phyloP scores from a whole-genome alignment of 2,888 invertebrate genomes.

The Stenichneumon culpator region DNA sequence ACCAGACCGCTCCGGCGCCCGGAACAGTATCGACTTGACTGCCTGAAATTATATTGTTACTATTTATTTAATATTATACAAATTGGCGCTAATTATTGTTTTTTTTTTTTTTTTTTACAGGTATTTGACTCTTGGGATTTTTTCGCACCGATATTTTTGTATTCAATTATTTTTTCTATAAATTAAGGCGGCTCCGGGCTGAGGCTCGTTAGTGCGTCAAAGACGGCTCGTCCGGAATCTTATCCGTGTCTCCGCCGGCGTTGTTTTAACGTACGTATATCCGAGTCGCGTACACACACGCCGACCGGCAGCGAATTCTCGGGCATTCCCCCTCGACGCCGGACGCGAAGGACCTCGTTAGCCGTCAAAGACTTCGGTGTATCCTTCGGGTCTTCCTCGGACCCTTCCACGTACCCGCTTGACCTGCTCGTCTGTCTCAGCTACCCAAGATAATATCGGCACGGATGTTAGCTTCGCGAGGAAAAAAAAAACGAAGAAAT shows the following conservation, averaged over 20 bases:
- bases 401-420: neutral
- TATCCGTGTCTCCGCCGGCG: neutral
- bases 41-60: no score
- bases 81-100: neutral
- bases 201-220: slow-evolving; percentile 29
- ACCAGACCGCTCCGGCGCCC: no score
- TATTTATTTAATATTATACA: no score
- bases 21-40: no score
- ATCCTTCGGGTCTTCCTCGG: slow-evolving; percentile 20
- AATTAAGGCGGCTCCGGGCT: neutral
- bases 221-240: slow-evolving; percentile 5
- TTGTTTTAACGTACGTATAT: slow-evolving; percentile 4
- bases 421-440: neutral
- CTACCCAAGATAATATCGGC: neutral
- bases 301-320: slow-evolving; percentile 47
- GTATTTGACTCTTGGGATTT: no score
- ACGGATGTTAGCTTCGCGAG: slow-evolving; percentile 29
- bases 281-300: slow-evolving; percentile 7
- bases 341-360: slow-evolving; percentile 59
- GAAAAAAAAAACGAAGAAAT: slow-evolving; percentile 34
- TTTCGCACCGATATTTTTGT: neutral
- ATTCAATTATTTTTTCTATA: neutral
- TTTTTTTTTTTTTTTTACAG: neutral
- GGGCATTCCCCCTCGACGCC: slow-evolving; percentile 45
- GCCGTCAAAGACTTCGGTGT: slow-evolving; percentile 56